A percentile compares a stretch with the other conserved stretches of the same genome.
phyloP scores from a whole-genome alignment of 2,797 vertebrate species.

The Triplophysa yarkandensis region DNA sequence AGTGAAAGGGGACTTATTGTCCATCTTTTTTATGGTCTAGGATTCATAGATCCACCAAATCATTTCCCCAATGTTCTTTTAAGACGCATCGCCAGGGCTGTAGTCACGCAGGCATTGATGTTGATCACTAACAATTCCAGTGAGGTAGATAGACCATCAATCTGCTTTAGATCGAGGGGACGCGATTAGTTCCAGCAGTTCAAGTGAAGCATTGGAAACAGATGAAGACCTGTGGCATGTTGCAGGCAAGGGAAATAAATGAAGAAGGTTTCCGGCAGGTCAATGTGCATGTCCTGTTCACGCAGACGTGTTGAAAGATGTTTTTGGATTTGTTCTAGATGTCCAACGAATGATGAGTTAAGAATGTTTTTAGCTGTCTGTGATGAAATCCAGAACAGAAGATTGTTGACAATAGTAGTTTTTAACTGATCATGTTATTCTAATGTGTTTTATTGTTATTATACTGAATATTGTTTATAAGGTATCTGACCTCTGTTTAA shows the following conservation, averaged over 20 bases:
- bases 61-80: slow-evolving; percentile 13
- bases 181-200: slow-evolving; percentile 75
- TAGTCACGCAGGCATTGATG: slow-evolving; percentile 46
- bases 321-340: slow-evolving; percentile 55
- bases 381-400: slow-evolving; percentile 6
- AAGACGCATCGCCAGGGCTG: slow-evolving; percentile 31
- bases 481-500: not conserved
- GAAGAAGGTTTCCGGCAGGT: slow-evolving; percentile 48
- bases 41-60: slow-evolving; percentile 28
- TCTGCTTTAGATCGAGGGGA: slow-evolving; percentile 68
- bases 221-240: slow-evolving; percentile 68
- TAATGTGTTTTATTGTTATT: not conserved
- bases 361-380: slow-evolving; percentile 56
- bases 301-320: slow-evolving; percentile 58
- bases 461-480: not conserved
- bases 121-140: slow-evolving; percentile 49
- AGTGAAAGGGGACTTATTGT: too few species aligned
- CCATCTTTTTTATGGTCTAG: too few species aligned
- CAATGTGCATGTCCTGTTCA: slow-evolving; percentile 51
- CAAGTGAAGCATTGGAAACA: slow-evolving; percentile 76
- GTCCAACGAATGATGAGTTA: slow-evolving; percentile 54
- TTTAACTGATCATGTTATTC: not conserved
- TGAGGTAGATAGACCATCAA: slow-evolving; percentile 67
- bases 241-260: slow-evolving; percentile 53
- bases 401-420: not conserved